These are phyloP conservation scores for Leucosticte australis DNA, from an alignment of 2,113 vertebrate genomes.

Conservation along the genomic window DNA sequence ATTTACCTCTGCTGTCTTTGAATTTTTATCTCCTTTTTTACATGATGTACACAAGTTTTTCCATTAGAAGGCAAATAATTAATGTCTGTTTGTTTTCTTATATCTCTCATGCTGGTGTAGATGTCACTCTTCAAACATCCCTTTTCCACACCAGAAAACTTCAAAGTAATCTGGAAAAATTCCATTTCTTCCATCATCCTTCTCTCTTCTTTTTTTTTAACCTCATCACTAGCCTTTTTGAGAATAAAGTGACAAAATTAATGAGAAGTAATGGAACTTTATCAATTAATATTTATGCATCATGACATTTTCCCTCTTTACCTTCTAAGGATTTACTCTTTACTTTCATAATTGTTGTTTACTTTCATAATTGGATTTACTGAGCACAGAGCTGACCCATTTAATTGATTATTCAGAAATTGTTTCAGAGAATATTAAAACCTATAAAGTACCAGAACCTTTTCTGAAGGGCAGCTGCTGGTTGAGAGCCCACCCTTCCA, in stretches of 20 bases:
- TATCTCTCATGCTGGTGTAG: neutral
- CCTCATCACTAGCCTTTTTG: neutral
- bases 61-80: neutral
- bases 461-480: neutral
- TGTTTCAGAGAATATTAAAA: neutral
- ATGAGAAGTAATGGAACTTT: neutral
- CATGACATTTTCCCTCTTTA: neutral
- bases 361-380: neutral
- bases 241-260: neutral
- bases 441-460: neutral
- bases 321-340: neutral
- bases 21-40: neutral
- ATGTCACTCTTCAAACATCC: neutral
- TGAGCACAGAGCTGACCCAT: neutral
- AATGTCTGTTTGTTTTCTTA: neutral
- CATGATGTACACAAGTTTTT: neutral
- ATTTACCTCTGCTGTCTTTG: neutral
- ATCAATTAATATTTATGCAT: neutral
- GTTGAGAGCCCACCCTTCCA: neutral
- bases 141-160: neutral
- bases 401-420: neutral
- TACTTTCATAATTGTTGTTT: neutral
- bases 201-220: neutral
- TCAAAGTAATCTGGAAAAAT: neutral
- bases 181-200: neutral